Evolutionary conservation across 2,888 invertebrate species (phyloP), one percentile per base, ranked within the genome.

Genomic region (Dicranocentrus wangi): DNA sequence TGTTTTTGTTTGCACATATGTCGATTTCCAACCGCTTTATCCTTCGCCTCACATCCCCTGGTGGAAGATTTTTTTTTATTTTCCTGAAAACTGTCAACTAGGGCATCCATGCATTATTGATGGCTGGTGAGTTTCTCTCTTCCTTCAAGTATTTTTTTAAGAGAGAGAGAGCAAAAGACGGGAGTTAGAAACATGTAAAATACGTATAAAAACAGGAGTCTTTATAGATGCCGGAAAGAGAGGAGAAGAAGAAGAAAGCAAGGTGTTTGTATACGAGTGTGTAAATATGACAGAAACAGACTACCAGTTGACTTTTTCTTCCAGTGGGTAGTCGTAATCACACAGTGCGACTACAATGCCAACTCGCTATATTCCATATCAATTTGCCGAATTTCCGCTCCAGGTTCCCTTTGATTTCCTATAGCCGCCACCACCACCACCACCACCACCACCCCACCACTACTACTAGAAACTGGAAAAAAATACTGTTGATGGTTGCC

Each of bases 31-130:
- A 55, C 71, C 70, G 55, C 71, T 66, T 78, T 78, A 70, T 65
- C 39, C 32, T 78, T 51, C 17, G 53, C 28, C 43, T 66, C 70
- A 65, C 65, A 23, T 47, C 19, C 28, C 58, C 51, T 60, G 27
- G 68, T 42, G 39, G 65, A 75, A 53, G 28, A 63, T 69, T 51
- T 55, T 79, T 79, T 71, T 79, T 66, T 55, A 23, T 55, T 79
- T 66, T 51, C 23, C 68, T 68, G 51, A 53, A 72, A 79, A 65
- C 81, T 81, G 81, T 81, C 81, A 81, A 69, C 80, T 61, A 75
- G 73, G 61, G 75, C 69, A 70, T 75, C 72, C 81, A 81, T 81
- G 65, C 81, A 75, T 81, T 81, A 81, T 81, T 81, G 75, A 81
- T 75, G 70, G 60, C 51, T 80, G 73, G 79, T 66, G 71, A 70